Evolutionary conservation across 2,888 invertebrate species (phyloP).

Genomic region (Eupithecia exiguata): DNA sequence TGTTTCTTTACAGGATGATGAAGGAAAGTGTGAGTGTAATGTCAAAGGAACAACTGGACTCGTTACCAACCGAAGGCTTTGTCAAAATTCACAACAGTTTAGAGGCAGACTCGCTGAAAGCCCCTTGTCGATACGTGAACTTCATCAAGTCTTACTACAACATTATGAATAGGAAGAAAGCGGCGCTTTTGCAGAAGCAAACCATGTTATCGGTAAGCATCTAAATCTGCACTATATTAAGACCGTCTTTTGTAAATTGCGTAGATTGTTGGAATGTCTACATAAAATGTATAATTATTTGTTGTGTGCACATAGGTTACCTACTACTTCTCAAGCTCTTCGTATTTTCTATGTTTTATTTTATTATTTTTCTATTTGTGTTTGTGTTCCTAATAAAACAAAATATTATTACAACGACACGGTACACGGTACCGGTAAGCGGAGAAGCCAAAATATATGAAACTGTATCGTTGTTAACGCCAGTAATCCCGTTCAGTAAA

Average conservation of each 20-base stretch:
- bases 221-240: neutral
- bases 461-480: neutral
- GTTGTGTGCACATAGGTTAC: too few species aligned
- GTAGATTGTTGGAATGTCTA: too few species aligned
- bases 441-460: neutral
- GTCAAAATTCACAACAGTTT: slow-evolving; percentile 66
- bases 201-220: slow-evolving; percentile 85
- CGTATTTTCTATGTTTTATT: too few species aligned
- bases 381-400: too few species aligned
- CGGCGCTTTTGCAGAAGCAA: slow-evolving; percentile 83
- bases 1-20: slow-evolving; percentile 55
- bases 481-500: neutral
- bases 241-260: too few species aligned
- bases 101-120: slow-evolving; percentile 60
- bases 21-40: slow-evolving; percentile 67
- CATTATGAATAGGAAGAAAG: slow-evolving; percentile 85
- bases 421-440: too few species aligned
- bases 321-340: too few species aligned
- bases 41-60: slow-evolving; percentile 61
- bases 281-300: too few species aligned
- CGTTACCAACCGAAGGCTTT: slow-evolving; percentile 68
- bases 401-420: too few species aligned
- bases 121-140: slow-evolving; percentile 83
- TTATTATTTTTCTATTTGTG: too few species aligned
- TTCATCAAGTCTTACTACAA: slow-evolving; percentile 82